A percentile compares a stretch with the other conserved stretches of the same genome.
phyloP scores from a whole-genome alignment of 2,113 vertebrate species.

The Thryonomys swinderianus region DNA sequence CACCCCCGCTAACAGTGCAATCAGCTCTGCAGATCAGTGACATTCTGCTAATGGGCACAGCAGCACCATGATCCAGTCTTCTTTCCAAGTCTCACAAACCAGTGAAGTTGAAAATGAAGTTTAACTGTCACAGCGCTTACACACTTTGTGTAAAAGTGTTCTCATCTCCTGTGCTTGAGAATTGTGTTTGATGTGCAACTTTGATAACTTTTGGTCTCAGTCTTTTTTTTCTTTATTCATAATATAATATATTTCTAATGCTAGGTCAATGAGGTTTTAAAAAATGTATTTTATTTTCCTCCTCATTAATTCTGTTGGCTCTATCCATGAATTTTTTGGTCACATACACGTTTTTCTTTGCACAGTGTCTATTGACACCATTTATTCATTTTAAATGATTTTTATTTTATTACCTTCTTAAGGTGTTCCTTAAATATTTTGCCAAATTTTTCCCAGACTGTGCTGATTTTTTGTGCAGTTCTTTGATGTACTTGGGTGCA shows the following conservation, averaged over 20 bases:
- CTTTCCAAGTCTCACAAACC: neutral
- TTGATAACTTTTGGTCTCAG: neutral
- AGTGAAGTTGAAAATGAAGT: neutral
- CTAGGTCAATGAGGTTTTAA: neutral
- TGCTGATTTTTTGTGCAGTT: neutral
- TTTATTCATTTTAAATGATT: neutral
- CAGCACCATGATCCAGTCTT: fast-evolving
- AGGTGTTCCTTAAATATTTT: neutral
- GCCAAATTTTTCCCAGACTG: neutral
- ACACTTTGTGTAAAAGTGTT: neutral
- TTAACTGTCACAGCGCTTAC: neutral
- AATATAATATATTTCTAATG: neutral
- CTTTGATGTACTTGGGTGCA: neutral
- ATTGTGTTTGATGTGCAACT: neutral
- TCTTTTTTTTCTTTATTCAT: neutral
- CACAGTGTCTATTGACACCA: neutral
- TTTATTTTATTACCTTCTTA: neutral
- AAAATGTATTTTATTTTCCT: neutral
- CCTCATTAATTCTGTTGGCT: neutral
- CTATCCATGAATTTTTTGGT: neutral
- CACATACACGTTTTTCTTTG: neutral
- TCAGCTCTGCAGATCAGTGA: neutral
- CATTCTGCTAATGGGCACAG: no score
- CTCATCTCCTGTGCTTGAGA: neutral
- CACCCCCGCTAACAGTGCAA: neutral